phyloP scores from a whole-genome alignment of 2,113 vertebrate species.

The Sardina pilchardus region DNA sequence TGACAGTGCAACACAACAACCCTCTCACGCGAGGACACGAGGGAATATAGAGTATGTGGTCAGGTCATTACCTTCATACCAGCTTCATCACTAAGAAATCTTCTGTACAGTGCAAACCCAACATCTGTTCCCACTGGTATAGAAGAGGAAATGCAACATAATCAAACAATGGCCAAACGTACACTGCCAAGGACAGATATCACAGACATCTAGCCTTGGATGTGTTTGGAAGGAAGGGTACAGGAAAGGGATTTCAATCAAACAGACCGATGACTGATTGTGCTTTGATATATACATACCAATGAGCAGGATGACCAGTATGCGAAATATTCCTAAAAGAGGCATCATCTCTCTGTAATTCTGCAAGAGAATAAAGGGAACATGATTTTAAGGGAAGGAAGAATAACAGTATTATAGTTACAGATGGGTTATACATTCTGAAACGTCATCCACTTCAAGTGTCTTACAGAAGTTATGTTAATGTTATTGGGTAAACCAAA shows the following conservation, averaged over 20 bases:
- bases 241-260: not conserved
- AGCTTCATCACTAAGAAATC: slow-evolving; percentile 69
- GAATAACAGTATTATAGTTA: not conserved
- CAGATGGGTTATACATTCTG: not conserved
- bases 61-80: slow-evolving; percentile 61
- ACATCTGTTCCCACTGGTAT: slow-evolving; percentile 78
- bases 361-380: slow-evolving; percentile 58
- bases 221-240: not conserved
- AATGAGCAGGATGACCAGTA: slow-evolving; percentile 73
- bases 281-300: slow-evolving; percentile 66
- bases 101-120: slow-evolving; percentile 88
- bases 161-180: not conserved
- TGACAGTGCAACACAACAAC: not conserved
- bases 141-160: slow-evolving; percentile 34
- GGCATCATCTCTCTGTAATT: slow-evolving; percentile 90
- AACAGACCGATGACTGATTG: not conserved
- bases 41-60: not conserved
- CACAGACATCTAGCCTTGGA: not conserved
- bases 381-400: not conserved
- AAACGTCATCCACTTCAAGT: not conserved
- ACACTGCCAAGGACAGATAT: no score
- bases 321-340: slow-evolving; percentile 79
- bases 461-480: not conserved
- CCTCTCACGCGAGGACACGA: not conserved
- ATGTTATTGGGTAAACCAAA: not conserved